phyloP scores from a whole-genome alignment of 1,140 invertebrate species.

The Drosophila leontia region DNA sequence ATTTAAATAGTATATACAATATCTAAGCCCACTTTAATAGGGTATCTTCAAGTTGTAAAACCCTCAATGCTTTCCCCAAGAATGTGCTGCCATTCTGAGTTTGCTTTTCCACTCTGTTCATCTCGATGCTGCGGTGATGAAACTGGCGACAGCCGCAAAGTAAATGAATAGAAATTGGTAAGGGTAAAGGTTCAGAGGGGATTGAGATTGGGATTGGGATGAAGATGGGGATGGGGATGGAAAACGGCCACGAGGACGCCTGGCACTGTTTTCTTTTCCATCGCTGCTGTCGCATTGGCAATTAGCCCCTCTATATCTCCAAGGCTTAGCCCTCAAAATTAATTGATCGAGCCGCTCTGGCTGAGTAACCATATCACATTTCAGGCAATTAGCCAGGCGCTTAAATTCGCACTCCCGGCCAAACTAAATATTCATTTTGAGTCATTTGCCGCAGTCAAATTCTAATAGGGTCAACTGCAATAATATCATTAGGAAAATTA shows the following conservation, averaged over 20 bases:
- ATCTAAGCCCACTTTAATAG: neutral
- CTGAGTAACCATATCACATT: constrained; percentile 69
- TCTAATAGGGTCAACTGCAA: constrained; percentile 83
- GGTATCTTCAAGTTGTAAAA: neutral
- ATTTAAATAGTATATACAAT: neutral
- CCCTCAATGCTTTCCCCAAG: neutral
- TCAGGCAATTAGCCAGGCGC: constrained; percentile 68
- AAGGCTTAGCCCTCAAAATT: constrained; percentile 65
- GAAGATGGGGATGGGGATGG: neutral
- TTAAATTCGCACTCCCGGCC: constrained; percentile 44
- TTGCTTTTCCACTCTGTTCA: constrained; percentile 15
- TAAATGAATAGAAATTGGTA: constrained; percentile 48
- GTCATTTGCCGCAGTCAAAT: constrained; percentile 78
- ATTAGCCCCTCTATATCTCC: constrained; percentile 64
- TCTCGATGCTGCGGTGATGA: constrained; percentile 19
- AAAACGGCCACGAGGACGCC: constrained; percentile 7
- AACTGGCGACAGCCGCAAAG: constrained; percentile 61
- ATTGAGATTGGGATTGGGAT: neutral
- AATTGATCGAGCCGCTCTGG: constrained; percentile 65
- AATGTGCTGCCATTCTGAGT: constrained; percentile 32
- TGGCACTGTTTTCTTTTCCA: constrained; percentile 36
- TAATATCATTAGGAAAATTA: constrained; percentile 84
- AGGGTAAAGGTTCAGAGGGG: neutral
- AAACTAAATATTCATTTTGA: constrained; percentile 81
- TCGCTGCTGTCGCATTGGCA: constrained; percentile 28